phyloP scores from a whole-genome alignment of 1,140 invertebrate genomes.

The Vanessa tameamea region DNA sequence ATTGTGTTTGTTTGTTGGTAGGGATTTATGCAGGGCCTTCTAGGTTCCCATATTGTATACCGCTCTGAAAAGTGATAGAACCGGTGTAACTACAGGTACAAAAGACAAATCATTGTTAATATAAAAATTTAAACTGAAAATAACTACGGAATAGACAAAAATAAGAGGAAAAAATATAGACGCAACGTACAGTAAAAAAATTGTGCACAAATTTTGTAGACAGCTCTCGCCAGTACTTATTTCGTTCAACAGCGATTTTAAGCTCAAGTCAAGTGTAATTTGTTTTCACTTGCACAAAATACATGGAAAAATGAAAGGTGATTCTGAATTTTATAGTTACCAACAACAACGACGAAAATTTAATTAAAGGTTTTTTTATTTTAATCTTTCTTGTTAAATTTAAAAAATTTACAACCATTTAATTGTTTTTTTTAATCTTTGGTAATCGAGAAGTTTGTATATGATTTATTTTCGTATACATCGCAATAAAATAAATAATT shows the following conservation, averaged over 20 bases:
- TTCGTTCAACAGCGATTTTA: conserved; percentile 6
- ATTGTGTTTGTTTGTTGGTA: too few relatives aligned
- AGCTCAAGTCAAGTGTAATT: conserved; percentile 17
- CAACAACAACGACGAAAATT: neutral
- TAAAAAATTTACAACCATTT: too few relatives aligned
- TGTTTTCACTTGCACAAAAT: neutral
- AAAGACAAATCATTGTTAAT: neutral
- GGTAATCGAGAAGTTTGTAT: too few relatives aligned
- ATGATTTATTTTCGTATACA: too few relatives aligned
- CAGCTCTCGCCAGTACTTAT: conserved; percentile 8
- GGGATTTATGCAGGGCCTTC: too few relatives aligned
- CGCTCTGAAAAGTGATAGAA: too few relatives aligned
- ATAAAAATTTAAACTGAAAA: neutral
- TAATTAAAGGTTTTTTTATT: neutral
- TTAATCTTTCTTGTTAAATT: neutral
- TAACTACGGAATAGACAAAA: neutral
- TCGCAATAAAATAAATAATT: too few relatives aligned
- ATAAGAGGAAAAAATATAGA: neutral
- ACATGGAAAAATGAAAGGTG: neutral
- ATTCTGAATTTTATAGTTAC: neutral
- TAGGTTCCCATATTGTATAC: too few relatives aligned
- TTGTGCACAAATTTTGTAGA: conserved; percentile 18
- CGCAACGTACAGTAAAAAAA: conserved; percentile 1
- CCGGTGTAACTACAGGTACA: too few relatives aligned
- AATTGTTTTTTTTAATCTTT: too few relatives aligned